Conservation (phyloP, 2,888 invertebrate species). For the Aleiodes testaceus region DNA sequence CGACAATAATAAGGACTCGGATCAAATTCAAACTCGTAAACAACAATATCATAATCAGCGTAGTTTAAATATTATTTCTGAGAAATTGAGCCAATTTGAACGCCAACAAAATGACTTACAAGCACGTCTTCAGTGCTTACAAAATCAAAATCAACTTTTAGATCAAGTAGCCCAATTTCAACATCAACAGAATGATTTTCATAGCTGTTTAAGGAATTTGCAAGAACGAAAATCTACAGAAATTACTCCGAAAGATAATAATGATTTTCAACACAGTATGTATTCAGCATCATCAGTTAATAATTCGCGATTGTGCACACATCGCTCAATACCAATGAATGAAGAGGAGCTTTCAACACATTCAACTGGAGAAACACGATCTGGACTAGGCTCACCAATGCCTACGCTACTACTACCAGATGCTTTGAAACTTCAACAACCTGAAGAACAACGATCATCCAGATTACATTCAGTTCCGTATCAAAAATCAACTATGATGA, state of each 20-base stretch:
- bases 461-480: conserved; percentile 66
- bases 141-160: conserved; percentile 69
- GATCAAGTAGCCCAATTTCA: conserved; percentile 70
- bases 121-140: conserved; percentile 68
- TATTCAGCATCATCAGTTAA: conserved; percentile 51
- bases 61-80: conserved; percentile 67
- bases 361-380: conserved; percentile 60
- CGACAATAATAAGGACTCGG: conserved; percentile 53
- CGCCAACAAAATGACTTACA: conserved; percentile 69
- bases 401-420: conserved; percentile 59
- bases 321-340: conserved; percentile 56
- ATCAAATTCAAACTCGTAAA: conserved; percentile 54
- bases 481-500: conserved; percentile 38
- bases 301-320: conserved; percentile 53
- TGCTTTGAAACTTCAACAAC: conserved; percentile 66
- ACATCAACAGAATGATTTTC: conserved; percentile 66
- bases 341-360: conserved; percentile 68
- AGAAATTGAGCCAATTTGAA: conserved; percentile 69
- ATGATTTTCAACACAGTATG: conserved; percentile 58
- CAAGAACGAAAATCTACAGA: conserved; percentile 65
- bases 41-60: conserved; percentile 67
- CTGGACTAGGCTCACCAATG: conserved; percentile 64
- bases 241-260: conserved; percentile 56
- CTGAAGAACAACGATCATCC: conserved; percentile 62
- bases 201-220: conserved; percentile 63